phyloP scores from a whole-genome alignment of 2,797 vertebrate species.

The Enteromius treurensis region DNA sequence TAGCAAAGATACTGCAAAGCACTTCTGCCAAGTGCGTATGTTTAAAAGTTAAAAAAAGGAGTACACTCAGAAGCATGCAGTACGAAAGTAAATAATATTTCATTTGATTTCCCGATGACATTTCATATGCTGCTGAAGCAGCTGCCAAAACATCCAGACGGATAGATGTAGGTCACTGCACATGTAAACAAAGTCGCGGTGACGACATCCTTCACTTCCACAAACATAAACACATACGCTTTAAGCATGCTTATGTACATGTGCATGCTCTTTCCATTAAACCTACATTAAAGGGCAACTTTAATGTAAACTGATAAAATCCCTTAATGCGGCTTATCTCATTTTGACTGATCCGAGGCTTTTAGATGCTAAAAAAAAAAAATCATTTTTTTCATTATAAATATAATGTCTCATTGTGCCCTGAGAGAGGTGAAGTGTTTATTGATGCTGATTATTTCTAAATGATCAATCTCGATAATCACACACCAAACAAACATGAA shows the following conservation, averaged over 20 bases:
- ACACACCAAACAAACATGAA: not conserved
- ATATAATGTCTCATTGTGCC: not conserved
- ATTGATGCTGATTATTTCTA: slow-evolving; percentile 16
- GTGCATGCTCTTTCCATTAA: not conserved
- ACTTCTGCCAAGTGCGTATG: not conserved
- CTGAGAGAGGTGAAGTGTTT: not conserved
- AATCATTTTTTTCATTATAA: not conserved
- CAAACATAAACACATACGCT: not conserved
- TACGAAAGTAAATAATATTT: not conserved
- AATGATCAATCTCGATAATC: slow-evolving; percentile 2
- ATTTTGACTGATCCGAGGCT: slow-evolving; percentile 13
- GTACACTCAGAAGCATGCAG: not conserved
- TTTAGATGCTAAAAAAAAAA: not conserved
- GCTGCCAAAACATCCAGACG: not conserved
- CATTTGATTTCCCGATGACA: not conserved
- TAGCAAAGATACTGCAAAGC: not conserved
- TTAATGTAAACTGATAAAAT: not conserved
- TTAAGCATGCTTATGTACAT: not conserved
- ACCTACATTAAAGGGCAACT: not conserved
- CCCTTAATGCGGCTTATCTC: slow-evolving; percentile 20
- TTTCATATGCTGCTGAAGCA: not conserved
- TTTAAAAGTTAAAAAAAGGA: not conserved
- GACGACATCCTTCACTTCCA: not conserved
- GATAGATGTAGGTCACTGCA: slow-evolving; percentile 2
- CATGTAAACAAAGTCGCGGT: slow-evolving; percentile 15